Evolutionary conservation across 2,888 invertebrate genomes (phyloP), one percentile per base, ranked within the genome.

Genomic region (Eupithecia insigniata): DNA sequence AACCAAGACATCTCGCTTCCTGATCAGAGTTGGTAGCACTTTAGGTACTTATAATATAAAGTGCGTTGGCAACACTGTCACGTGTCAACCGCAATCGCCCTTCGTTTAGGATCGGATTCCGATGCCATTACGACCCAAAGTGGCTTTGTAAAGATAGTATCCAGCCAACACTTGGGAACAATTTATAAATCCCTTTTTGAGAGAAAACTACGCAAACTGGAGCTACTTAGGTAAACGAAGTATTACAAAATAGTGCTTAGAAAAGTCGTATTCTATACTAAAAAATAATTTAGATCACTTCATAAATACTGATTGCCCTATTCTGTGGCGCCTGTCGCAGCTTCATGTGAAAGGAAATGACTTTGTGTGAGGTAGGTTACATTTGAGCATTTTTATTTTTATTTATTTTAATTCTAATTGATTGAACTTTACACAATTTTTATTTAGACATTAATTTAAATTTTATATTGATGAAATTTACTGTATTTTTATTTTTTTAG

Each of bases 71-170:
- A 79, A 76, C 78, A 78, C 76, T 82, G 83, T 83, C 83, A 84
- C 84, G 82, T 81, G 79, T 79, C 76, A 72, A 69, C 72, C 72
- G 72, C 79, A 79, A 80, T 78, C 81, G 72, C 77, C 81, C 80
- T 77, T 67, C 67, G 75, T 72, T 72, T 72, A 66, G 69, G 61
- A 81, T 81, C 82, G 79, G 81, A 84, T 85, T 84, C 79, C 84
- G 78, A 75, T 78, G 61, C 72, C 82, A 83, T 84, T 83, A 83
- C 79, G 79, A 10, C 55, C 69, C 73, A 80, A 81, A 84, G 77
- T 69, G 62, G 72, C 62, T 73, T 69, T 72, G 55, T 69, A 73
- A 69, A 78, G 83, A 83, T 81, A 82, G 80, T 69, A n/a, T 55
- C 55, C 66, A 80, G 77, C 74, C 79, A 80, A 80, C 80, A 81